Percentiles rank a stretch among this genome's conserved stretches.
phyloP scores from a whole-genome alignment of 2,888 invertebrate species.

The Alsophila aescularia region DNA sequence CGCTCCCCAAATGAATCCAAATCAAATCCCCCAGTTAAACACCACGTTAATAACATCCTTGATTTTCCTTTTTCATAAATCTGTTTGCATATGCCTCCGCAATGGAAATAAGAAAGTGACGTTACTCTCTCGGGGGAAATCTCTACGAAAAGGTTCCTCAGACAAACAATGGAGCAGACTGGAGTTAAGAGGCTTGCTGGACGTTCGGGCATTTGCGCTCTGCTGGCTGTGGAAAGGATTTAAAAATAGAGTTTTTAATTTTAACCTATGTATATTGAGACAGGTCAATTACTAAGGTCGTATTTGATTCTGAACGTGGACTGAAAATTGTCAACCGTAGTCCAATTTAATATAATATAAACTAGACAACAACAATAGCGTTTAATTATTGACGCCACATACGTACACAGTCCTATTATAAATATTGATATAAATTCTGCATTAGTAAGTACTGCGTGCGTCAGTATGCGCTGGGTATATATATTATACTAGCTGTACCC shows the following conservation, averaged over 20 bases:
- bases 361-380: no score
- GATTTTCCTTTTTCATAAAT: constrained; percentile 57
- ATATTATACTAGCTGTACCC: no score
- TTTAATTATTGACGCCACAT: no score
- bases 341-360: no score
- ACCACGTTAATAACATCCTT: constrained; percentile 21
- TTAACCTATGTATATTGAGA: no score
- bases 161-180: constrained; percentile 64
- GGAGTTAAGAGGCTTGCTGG: constrained; percentile 12
- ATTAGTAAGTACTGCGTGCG: no score
- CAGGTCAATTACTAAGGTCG: no score
- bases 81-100: constrained; percentile 67
- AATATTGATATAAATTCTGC: no score
- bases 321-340: not conserved
- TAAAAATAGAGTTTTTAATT: constrained; percentile 10
- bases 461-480: no score
- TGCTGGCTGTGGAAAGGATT: not conserved
- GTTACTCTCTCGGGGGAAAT: constrained; percentile 73
- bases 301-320: not conserved
- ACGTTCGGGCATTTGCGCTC: not conserved
- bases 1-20: not conserved
- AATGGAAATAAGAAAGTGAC: constrained; percentile 66
- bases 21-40: constrained; percentile 19
- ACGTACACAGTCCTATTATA: no score
- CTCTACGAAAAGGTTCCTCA: constrained; percentile 73